Evolutionary conservation across 2,888 invertebrate genomes (phyloP).

Genomic region (Carterocephalus palaemon): DNA sequence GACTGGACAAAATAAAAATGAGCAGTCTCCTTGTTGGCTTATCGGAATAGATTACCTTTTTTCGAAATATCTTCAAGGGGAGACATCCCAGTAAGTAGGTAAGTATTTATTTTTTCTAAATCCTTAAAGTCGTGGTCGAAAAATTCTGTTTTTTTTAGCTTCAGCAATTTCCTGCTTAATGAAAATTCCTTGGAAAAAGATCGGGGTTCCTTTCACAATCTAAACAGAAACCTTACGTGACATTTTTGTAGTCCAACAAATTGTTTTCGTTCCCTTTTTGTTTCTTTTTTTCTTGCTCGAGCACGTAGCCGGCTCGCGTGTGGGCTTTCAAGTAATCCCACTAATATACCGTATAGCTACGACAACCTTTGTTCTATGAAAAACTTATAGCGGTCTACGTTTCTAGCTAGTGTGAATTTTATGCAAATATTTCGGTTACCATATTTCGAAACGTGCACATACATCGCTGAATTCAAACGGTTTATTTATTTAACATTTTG

Average conservation of each 20-base stretch:
- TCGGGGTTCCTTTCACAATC: slow-evolving; percentile 34
- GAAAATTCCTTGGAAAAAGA: slow-evolving; percentile 29
- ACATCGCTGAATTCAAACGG: neutral
- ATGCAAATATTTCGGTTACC: slow-evolving; percentile 16
- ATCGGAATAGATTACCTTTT: slow-evolving; percentile 75
- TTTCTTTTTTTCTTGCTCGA: slow-evolving; percentile 44
- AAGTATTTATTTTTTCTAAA: slow-evolving; percentile 51
- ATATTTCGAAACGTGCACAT: slow-evolving; percentile 2
- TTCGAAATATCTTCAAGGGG: slow-evolving; percentile 65
- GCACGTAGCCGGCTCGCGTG: slow-evolving; percentile 58
- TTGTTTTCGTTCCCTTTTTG: slow-evolving; percentile 41
- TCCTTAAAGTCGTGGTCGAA: slow-evolving; percentile 36
- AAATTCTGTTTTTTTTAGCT: slow-evolving; percentile 33
- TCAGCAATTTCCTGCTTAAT: slow-evolving; percentile 31
- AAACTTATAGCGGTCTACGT: slow-evolving; percentile 1
- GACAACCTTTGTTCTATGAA: slow-evolving; percentile 12
- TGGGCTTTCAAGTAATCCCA: slow-evolving; percentile 44
- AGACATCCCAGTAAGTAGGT: slow-evolving; percentile 41
- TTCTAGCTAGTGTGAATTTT: slow-evolving; percentile 1
- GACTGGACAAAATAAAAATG: slow-evolving; percentile 76
- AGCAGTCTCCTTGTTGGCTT: slow-evolving; percentile 74
- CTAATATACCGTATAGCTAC: slow-evolving; percentile 20
- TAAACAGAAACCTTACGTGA: slow-evolving; percentile 43
- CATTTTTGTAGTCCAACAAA: slow-evolving; percentile 44
- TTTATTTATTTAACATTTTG: neutral